phyloP scores from a whole-genome alignment of 2,113 vertebrate species.

The Echinops telfairi region DNA sequence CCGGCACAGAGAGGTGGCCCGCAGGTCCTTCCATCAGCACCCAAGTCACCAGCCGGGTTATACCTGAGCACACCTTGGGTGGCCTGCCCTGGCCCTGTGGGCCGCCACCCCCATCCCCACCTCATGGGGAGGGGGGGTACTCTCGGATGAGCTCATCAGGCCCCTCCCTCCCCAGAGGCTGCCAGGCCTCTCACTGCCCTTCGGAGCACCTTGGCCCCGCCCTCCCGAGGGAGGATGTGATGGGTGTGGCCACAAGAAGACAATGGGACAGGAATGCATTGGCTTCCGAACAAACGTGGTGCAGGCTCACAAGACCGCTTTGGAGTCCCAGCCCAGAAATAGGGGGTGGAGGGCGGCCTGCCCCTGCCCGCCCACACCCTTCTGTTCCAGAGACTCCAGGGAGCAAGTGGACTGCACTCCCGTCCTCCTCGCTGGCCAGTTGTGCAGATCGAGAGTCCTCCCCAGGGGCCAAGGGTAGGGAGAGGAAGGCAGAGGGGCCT shows the following conservation, averaged over 20 bases:
- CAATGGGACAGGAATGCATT: constrained; percentile 83
- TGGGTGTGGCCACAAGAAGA: constrained; percentile 83
- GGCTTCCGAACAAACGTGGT: constrained; percentile 83
- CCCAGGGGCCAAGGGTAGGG: background rate
- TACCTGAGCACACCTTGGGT: constrained; percentile 59
- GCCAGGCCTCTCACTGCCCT: constrained; percentile 41
- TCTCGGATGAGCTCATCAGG: background rate
- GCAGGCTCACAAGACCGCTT: constrained; percentile 78
- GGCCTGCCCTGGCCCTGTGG: background rate
- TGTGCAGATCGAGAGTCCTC: background rate
- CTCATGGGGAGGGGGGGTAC: background rate
- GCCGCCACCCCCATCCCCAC: background rate
- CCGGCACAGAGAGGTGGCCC: background rate
- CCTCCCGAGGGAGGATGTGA: constrained; percentile 79
- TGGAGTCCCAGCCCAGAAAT: constrained; percentile 82
- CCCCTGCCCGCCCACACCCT: constrained; percentile 74
- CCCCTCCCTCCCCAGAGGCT: constrained; percentile 31
- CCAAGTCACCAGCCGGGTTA: constrained; percentile 33
- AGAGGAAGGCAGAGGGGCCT: background rate
- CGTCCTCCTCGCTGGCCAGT: background rate
- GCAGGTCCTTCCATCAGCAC: background rate
- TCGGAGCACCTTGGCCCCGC: constrained; percentile 74
- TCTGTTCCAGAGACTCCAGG: constrained; percentile 50
- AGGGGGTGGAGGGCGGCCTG: constrained; percentile 75
- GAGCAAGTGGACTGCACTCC: background rate